Base-by-base conservation (phyloP, 2,113 vertebrate genomes). In the Hemiscyllium ocellatum region DNA sequence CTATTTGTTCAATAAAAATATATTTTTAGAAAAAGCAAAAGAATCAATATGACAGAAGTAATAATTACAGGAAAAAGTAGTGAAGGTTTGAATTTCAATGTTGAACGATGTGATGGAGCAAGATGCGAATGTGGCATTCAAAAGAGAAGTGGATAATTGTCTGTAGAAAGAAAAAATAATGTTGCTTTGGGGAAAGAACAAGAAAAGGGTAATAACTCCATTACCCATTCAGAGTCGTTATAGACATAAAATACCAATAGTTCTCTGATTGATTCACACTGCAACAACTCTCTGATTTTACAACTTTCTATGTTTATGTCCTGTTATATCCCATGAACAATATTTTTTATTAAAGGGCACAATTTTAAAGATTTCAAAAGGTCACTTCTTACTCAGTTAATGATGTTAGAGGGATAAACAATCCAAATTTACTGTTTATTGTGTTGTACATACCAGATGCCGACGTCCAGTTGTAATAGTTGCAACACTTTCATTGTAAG, bases 401-500 rank as follows among this genome's bases (percentile, higher is more conserved):
- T 12, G 33, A 76, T 76, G 26, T 61, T 61, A 61, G 56, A 76
- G 26, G 29, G 12, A 8, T 29, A 76, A 76, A 76, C 33, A 76
- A 76, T 61, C 26, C 6, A 65, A 7, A 91, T 6, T 2, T 33
- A 29, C 15, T 20, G 4, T 4, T 65, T 65, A 56, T 65, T 91
- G 52, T 65, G 15, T 33, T 90, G 26, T 61, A 69, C 95, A 65
- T 70, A 86, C 47, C 15, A 19, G n/a, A 1, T 26, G 17, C 17
- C 37, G 22, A 12, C 3, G 0, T 24, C 10, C 22, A 26, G 24
- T 50, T 61, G 50, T n/a, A 61, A 95, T 52, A 17, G 29, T 95
- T 42, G 86, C 52, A 37, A 42, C 10, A 89, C 50, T 95, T 69
- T 29, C 95, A 56, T 95, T 95, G 61, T 85, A 95, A 68, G 13